phyloP scores from a whole-genome alignment of 2,797 vertebrate genomes.

The Danio kyathit region DNA sequence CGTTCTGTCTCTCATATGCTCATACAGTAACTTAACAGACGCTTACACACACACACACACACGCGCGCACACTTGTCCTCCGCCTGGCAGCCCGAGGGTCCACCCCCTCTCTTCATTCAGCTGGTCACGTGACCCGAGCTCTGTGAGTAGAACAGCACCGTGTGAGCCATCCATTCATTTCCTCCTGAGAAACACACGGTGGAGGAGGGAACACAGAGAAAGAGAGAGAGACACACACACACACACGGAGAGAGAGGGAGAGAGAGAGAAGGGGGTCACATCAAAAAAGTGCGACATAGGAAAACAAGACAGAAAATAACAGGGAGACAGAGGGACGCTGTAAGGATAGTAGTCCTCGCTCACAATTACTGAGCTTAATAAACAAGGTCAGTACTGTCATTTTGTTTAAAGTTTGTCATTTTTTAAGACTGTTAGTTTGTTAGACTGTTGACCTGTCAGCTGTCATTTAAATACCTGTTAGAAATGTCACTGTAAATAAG shows the following conservation, averaged over 20 bases:
- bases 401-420: conserved; percentile 11
- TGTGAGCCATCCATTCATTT: conserved; percentile 65
- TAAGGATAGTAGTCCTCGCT: conserved; percentile 56
- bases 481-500: neutral
- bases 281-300: conserved; percentile 56
- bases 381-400: conserved; percentile 56
- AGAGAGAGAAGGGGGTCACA: conserved; percentile 38
- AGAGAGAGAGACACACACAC: conserved; percentile 26
- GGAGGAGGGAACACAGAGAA: conserved; percentile 56
- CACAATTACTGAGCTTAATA: conserved; percentile 53
- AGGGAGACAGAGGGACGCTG: conserved; percentile 46
- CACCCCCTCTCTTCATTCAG: conserved; percentile 65
- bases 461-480: conserved; percentile 50
- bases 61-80: conserved; percentile 52
- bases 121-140: conserved; percentile 62
- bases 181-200: conserved; percentile 60
- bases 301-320: conserved; percentile 42
- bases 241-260: conserved; percentile 11
- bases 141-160: conserved; percentile 62
- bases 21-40: conserved; percentile 23
- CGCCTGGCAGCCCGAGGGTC: conserved; percentile 60
- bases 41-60: conserved; percentile 5
- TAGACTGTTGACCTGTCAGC: conserved; percentile 40
- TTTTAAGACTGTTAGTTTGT: conserved; percentile 6
- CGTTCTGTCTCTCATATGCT: conserved; percentile 24